Percentiles rank a stretch among this genome's conserved stretches.
These are phyloP conservation scores for Brenthis ino DNA, from an alignment of 2,888 invertebrate genomes.

Conservation along the genomic window DNA sequence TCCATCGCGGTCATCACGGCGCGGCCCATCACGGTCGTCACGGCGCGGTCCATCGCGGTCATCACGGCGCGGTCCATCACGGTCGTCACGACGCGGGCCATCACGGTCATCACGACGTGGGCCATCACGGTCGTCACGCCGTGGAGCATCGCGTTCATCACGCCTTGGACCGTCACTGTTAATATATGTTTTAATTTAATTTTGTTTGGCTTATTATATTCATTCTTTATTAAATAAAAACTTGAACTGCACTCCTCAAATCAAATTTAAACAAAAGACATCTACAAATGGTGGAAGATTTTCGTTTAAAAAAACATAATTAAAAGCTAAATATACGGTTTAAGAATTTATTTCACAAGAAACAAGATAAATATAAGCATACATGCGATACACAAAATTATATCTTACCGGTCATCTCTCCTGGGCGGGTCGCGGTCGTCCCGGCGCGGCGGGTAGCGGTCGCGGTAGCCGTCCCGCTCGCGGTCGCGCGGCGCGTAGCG, in stretches of 20 bases:
- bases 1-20: slow-evolving; percentile 58
- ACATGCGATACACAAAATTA: not conserved
- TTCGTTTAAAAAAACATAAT: too few relatives aligned
- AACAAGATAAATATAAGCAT: too few relatives aligned
- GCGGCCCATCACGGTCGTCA: slow-evolving; percentile 59
- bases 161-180: slow-evolving; percentile 29
- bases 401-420: slow-evolving; percentile 62
- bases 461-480: slow-evolving; percentile 47
- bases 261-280: not conserved
- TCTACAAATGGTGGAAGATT: not conserved
- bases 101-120: slow-evolving; percentile 61
- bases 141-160: slow-evolving; percentile 53
- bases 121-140: slow-evolving; percentile 56
- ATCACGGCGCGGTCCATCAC: slow-evolving; percentile 56
- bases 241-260: too few relatives aligned
- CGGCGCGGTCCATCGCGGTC: slow-evolving; percentile 58
- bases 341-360: too few relatives aligned
- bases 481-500: slow-evolving; percentile 55
- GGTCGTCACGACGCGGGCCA: slow-evolving; percentile 55
- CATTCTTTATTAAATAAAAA: too few relatives aligned
- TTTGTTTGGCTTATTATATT: too few relatives aligned
- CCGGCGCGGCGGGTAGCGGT: slow-evolving; percentile 50
- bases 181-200: not conserved
- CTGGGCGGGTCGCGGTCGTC: slow-evolving; percentile 62
- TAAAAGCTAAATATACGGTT: too few relatives aligned